Conservation (phyloP, 2,888 invertebrate genomes). For the Lumbricus terrestris region DNA sequence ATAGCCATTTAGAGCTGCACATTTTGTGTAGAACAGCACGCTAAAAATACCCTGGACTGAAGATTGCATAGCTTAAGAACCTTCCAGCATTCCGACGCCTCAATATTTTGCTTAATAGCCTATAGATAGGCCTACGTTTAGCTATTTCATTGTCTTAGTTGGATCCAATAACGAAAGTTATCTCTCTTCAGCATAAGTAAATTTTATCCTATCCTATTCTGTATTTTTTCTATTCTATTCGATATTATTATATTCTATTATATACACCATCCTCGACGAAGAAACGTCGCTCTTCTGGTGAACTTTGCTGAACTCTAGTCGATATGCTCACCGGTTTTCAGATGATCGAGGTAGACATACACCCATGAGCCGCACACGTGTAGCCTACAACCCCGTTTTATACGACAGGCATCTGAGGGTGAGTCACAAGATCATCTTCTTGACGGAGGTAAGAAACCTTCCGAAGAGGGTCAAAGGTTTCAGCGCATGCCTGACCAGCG, state of each 20-base stretch:
- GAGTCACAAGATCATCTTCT: neutral
- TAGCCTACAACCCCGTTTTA: neutral
- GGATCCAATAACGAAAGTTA: too few relatives aligned
- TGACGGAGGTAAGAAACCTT: neutral
- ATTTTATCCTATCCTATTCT: too few relatives aligned
- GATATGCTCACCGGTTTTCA: neutral
- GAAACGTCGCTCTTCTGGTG: neutral
- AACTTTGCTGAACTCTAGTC: neutral
- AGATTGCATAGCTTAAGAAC: too few relatives aligned
- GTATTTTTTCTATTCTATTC: too few relatives aligned
- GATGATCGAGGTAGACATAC: neutral
- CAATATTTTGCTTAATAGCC: too few relatives aligned
- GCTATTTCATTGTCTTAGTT: too few relatives aligned
- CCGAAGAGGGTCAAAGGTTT: neutral
- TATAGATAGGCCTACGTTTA: too few relatives aligned
- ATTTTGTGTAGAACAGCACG: too few relatives aligned
- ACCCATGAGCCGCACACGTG: neutral
- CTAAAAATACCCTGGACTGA: too few relatives aligned
- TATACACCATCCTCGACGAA: neutral
- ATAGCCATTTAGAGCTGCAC: too few relatives aligned
- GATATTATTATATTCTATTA: neutral
- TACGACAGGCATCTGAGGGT: neutral
- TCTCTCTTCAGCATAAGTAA: too few relatives aligned
- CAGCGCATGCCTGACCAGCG: neutral
- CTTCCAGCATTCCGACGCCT: too few relatives aligned